Evolutionary conservation across 2,888 invertebrate species (phyloP).

Genomic region (Panopea generosa): DNA sequence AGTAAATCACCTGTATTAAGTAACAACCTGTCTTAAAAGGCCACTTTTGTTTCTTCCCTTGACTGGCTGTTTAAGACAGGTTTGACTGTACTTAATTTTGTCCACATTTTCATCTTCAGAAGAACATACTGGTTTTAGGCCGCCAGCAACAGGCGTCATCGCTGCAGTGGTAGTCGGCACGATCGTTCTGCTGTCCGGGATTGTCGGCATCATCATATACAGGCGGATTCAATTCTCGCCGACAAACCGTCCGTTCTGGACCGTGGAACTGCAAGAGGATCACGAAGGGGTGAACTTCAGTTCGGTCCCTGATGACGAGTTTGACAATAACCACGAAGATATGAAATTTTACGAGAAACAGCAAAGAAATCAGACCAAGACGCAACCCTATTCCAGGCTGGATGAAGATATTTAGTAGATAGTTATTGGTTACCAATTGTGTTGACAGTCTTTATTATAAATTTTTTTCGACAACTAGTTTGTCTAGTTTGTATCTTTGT

Average conservation of each 20-base stretch:
- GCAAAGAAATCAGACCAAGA: slow-evolving; percentile 33
- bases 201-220: slow-evolving; percentile 71
- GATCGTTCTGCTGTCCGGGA: slow-evolving; percentile 63
- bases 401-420: slow-evolving; percentile 53
- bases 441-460: too few relatives aligned
- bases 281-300: slow-evolving; percentile 80
- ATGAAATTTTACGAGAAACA: slow-evolving; percentile 69
- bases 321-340: slow-evolving; percentile 66
- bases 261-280: slow-evolving; percentile 78
- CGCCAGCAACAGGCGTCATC: slow-evolving; percentile 60
- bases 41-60: too few relatives aligned
- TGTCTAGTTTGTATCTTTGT: too few relatives aligned
- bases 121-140: slow-evolving; percentile 4
- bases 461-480: too few relatives aligned
- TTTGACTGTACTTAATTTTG: too few relatives aligned
- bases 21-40: too few relatives aligned
- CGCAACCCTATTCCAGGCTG: slow-evolving; percentile 58
- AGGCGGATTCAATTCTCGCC: slow-evolving; percentile 64
- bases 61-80: too few relatives aligned
- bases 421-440: too few relatives aligned
- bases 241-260: slow-evolving; percentile 75
- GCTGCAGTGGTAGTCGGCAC: slow-evolving; percentile 68
- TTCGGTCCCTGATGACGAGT: slow-evolving; percentile 72
- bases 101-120: slow-evolving; percentile 5
- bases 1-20: too few relatives aligned